Evolutionary conservation across 92 coral and sea anemone species (phyloP).

Genomic region (Desmophyllum pertusum): DNA sequence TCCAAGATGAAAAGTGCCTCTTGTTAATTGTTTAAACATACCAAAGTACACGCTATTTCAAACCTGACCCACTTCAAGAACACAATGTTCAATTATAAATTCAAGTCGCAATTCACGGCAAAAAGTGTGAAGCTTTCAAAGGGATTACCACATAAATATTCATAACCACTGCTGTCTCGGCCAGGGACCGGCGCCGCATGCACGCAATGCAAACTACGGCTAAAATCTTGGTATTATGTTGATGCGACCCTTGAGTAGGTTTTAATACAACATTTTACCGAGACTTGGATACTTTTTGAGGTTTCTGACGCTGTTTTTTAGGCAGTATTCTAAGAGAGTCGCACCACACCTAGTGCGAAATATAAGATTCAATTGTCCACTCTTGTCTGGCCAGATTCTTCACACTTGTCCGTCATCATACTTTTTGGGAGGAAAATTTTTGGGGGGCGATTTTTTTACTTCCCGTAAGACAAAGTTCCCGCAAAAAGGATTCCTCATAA

Average conservation of each 20-base stretch:
- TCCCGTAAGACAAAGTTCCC: too few relatives aligned
- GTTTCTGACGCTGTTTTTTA: background rate
- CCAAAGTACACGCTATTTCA: conserved; percentile 8
- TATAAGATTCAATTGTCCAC: background rate
- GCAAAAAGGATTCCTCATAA: too few relatives aligned
- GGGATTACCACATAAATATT: conserved; percentile 27
- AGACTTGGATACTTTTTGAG: background rate
- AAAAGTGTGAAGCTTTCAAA: conserved; percentile 38
- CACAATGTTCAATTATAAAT: conserved; percentile 38
- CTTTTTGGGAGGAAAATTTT: too few relatives aligned
- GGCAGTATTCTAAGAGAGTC: background rate
- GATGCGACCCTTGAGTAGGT: background rate
- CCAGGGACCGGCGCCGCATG: background rate
- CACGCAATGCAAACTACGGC: conserved; percentile 37
- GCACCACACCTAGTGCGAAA: background rate
- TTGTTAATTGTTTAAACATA: conserved; percentile 4
- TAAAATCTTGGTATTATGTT: background rate
- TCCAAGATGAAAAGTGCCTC: conserved; percentile 1
- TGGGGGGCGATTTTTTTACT: too few relatives aligned
- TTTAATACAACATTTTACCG: too few relatives aligned
- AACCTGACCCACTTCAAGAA: conserved; percentile 33
- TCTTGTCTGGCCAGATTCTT: conserved; percentile 12
- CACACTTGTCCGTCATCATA: background rate
- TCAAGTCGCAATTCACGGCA: conserved; percentile 23
- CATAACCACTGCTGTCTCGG: conserved; percentile 13